Evolutionary conservation across 2,888 invertebrate genomes (phyloP).

Genomic region (Cataglyphis livida): DNA sequence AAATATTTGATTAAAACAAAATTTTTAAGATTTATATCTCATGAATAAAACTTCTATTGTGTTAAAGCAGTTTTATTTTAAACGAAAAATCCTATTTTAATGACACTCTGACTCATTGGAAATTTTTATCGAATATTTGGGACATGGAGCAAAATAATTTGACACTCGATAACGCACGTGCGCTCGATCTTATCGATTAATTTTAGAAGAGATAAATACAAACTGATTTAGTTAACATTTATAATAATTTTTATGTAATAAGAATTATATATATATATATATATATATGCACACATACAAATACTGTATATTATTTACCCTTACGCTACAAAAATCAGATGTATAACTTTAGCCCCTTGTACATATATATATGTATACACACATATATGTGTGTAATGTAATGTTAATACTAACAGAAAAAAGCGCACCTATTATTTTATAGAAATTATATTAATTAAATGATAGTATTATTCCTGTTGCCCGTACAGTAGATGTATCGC

Average conservation of each 20-base stretch:
- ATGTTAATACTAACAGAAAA: constrained; percentile 68
- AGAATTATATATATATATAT: too few species aligned
- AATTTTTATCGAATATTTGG: background rate
- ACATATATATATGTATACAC: constrained; percentile 40
- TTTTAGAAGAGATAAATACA: constrained; percentile 4
- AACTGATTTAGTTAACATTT: background rate
- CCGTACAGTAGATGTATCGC: constrained; percentile 70
- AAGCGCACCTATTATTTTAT: constrained; percentile 62
- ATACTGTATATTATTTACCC: constrained; percentile 46
- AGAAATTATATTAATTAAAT: constrained; percentile 75
- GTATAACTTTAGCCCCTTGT: constrained; percentile 23
- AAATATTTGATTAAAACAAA: too few species aligned
- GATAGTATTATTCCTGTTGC: constrained; percentile 81
- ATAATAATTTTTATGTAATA: background rate
- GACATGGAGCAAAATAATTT: background rate
- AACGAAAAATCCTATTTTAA: background rate
- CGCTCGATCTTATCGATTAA: constrained; percentile 1
- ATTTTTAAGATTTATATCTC: background rate
- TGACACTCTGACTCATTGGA: background rate
- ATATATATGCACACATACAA: background rate
- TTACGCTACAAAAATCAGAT: constrained; percentile 20
- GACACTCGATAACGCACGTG: constrained; percentile 9
- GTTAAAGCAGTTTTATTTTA: background rate
- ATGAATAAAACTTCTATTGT: background rate
- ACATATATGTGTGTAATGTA: constrained; percentile 44